phyloP scores from a whole-genome alignment of 2,888 invertebrate genomes.

The Gasteruption jaculator region DNA sequence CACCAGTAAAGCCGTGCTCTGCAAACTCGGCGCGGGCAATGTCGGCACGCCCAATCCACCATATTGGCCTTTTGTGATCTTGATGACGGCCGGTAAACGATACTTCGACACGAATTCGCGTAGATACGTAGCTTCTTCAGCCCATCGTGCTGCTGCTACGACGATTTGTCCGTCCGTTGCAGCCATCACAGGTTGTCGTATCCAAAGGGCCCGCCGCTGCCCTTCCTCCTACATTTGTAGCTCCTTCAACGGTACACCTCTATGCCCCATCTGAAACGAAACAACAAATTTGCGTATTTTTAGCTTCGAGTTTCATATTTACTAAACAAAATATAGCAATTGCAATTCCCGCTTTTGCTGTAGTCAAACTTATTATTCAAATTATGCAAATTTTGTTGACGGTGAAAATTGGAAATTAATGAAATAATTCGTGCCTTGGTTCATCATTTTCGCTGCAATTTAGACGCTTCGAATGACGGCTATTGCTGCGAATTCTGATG shows the following conservation, averaged over 20 bases:
- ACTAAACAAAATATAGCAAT: no score
- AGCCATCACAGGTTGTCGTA: slow-evolving; percentile 59
- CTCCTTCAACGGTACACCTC: slow-evolving; percentile 26
- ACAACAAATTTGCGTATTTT: slow-evolving; percentile 11
- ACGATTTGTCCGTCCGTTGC: slow-evolving; percentile 88
- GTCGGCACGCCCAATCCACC: slow-evolving; percentile 86
- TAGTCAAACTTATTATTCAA: no score
- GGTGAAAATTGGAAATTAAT: no score
- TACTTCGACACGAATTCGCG: slow-evolving; percentile 72
- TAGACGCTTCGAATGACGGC: no score
- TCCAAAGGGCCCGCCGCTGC: slow-evolving; percentile 23
- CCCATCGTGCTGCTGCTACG: slow-evolving; percentile 76
- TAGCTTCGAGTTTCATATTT: slow-evolving; percentile 5
- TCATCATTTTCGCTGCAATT: no score
- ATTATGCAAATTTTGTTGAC: no score
- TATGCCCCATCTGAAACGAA: slow-evolving; percentile 44
- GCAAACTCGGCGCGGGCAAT: slow-evolving; percentile 78
- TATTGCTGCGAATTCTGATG: no score
- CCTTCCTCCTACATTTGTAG: slow-evolving; percentile 26
- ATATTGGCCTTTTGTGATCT: slow-evolving; percentile 92
- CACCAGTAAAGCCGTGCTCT: slow-evolving; percentile 80
- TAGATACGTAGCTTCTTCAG: slow-evolving; percentile 70
- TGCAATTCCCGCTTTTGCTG: no score
- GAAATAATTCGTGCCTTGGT: no score
- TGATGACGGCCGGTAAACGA: slow-evolving; percentile 78